Evolutionary conservation across 2,113 vertebrate species (phyloP).

Genomic region (Dascyllus trimaculatus): DNA sequence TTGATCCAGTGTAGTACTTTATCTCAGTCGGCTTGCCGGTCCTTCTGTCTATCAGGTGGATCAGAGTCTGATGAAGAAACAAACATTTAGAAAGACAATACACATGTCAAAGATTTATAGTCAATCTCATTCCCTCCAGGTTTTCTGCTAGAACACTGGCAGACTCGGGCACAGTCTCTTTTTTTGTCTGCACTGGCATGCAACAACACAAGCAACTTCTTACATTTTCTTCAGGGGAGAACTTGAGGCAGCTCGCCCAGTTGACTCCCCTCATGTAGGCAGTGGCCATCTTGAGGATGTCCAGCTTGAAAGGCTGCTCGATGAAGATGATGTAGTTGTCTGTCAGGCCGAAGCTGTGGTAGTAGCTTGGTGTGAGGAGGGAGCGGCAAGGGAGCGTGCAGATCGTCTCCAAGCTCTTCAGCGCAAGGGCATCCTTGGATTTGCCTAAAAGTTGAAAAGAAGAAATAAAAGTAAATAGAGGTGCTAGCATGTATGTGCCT

Average conservation of each 20-base stretch:
- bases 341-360: constrained; percentile 95
- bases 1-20: constrained; percentile 87
- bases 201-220: not conserved
- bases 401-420: constrained; percentile 88
- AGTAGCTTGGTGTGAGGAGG: constrained; percentile 93
- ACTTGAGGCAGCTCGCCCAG: constrained; percentile 94
- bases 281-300: constrained; percentile 93
- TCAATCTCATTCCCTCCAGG: too few relatives aligned
- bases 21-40: constrained; percentile 86
- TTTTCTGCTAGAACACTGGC: not conserved
- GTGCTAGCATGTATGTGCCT: not conserved
- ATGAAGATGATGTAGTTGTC: constrained; percentile 93
- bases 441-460: constrained; percentile 44
- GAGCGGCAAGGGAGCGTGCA: constrained; percentile 89
- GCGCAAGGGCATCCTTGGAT: constrained; percentile 65
- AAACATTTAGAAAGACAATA: constrained; percentile 1
- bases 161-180: too few relatives aligned
- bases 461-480: not conserved
- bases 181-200: too few relatives aligned
- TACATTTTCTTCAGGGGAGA: constrained; percentile 90
- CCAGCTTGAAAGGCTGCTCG: constrained; percentile 93
- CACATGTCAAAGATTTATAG: not conserved
- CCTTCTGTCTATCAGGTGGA: constrained; percentile 92
- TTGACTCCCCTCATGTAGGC: constrained; percentile 91
- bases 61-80: constrained; percentile 86